Conservation (phyloP, 2,797 vertebrate genomes). For the Champsocephalus gunnari region DNA sequence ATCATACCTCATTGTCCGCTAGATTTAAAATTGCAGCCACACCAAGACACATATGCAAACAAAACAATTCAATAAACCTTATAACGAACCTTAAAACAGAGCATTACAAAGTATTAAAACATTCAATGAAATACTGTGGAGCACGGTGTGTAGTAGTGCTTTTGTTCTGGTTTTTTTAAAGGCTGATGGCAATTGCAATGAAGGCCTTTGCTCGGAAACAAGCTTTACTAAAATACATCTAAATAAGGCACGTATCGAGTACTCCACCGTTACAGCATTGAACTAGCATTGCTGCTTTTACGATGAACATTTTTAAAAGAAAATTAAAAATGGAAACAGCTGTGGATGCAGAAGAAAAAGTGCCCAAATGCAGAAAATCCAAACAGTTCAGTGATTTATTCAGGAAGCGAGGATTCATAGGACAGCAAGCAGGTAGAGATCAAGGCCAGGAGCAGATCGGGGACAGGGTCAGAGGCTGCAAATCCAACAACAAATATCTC, state of each 20-base stretch:
- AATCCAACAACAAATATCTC: neutral
- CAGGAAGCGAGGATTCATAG: neutral
- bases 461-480: neutral
- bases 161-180: too few relatives aligned
- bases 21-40: neutral
- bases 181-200: neutral
- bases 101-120: neutral
- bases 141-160: neutral
- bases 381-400: neutral
- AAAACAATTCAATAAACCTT: too few relatives aligned
- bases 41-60: neutral
- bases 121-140: neutral
- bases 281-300: neutral
- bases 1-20: neutral
- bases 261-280: neutral
- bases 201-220: neutral
- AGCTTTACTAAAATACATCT: neutral
- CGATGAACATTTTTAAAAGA: neutral
- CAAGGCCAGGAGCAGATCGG: neutral
- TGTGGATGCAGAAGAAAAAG: neutral
- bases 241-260: neutral
- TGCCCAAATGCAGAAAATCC: too few relatives aligned
- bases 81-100: neutral
- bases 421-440: neutral
- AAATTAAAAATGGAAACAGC: neutral